phyloP scores from a whole-genome alignment of 2,113 vertebrate genomes.

The Sinocyclocheilus anophthalmus region DNA sequence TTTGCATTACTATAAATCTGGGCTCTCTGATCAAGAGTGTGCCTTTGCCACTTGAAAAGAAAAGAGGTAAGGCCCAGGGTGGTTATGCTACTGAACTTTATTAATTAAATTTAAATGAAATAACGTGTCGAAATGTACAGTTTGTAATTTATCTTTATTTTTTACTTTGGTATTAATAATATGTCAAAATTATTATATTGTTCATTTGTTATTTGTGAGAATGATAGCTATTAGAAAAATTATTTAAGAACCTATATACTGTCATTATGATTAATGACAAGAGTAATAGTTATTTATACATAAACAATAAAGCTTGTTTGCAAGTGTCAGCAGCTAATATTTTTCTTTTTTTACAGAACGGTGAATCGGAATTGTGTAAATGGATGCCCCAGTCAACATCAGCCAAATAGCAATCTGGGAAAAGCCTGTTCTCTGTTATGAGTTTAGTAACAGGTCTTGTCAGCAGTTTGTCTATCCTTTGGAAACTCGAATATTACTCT shows the following conservation, averaged over 20 bases:
- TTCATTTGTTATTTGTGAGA: background rate
- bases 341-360: background rate
- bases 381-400: slow-evolving; percentile 33
- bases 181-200: background rate
- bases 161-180: background rate
- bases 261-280: background rate
- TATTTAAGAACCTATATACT: background rate
- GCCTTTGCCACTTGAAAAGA: background rate
- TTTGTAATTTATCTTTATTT: background rate
- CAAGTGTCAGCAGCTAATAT: background rate
- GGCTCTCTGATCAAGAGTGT: background rate
- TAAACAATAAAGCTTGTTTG: background rate
- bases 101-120: background rate
- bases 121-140: background rate
- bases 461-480: slow-evolving; percentile 70
- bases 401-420: slow-evolving; percentile 1
- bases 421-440: slow-evolving; percentile 64
- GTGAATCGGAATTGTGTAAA: slow-evolving; percentile 3
- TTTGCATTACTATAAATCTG: slow-evolving; percentile 12
- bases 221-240: background rate
- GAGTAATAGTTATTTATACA: background rate
- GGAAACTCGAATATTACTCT: slow-evolving; percentile 71
- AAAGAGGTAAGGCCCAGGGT: background rate
- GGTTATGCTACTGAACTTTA: background rate
- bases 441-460: slow-evolving; percentile 76